Percentiles rank a stretch among this genome's conserved stretches.
Evolutionary conservation across 2,113 vertebrate genomes (phyloP).

Genomic region (Acrocephalus kingi): DNA sequence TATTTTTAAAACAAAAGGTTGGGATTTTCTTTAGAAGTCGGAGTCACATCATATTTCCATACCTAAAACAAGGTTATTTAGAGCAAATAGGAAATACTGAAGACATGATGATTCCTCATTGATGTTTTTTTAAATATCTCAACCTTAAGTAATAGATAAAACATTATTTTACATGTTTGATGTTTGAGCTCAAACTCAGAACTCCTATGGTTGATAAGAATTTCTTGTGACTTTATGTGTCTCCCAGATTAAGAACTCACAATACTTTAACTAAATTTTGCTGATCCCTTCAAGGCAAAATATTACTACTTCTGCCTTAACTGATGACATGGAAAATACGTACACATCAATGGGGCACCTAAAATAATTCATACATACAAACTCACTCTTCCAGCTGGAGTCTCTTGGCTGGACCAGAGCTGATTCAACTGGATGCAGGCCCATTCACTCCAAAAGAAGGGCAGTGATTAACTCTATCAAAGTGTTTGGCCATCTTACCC

Average conservation of each 20-base stretch:
- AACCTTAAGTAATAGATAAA: background rate
- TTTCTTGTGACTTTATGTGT: background rate
- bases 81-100: background rate
- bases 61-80: background rate
- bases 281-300: background rate
- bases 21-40: background rate
- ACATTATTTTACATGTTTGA: background rate
- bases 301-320: background rate
- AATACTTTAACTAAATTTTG: background rate
- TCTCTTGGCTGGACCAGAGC: background rate
- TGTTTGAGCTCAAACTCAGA: background rate
- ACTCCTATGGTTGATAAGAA: background rate
- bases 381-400: background rate
- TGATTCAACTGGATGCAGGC: background rate
- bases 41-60: background rate
- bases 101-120: background rate
- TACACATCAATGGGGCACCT: background rate
- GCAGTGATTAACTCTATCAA: background rate
- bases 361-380: background rate
- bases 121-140: background rate
- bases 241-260: background rate
- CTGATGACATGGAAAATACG: background rate
- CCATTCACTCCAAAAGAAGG: background rate
- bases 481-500: background rate
- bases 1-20: slow-evolving; percentile 11